phyloP scores from a whole-genome alignment of 2,113 vertebrate species.

The Zosterops hypoxanthus region DNA sequence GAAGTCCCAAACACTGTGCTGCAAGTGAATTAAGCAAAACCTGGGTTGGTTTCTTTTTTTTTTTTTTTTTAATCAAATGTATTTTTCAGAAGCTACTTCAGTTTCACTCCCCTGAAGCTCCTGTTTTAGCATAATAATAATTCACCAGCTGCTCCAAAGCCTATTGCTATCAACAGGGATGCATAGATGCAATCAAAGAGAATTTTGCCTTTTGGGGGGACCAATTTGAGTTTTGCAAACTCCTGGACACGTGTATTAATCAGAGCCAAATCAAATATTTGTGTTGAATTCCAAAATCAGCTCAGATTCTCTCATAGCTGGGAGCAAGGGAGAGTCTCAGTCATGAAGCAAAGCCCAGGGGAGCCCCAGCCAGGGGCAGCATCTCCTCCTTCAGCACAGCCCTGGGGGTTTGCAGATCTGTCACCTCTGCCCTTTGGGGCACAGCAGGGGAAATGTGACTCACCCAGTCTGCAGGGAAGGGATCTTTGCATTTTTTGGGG shows the following conservation, averaged over 20 bases:
- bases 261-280: background rate
- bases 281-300: background rate
- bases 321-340: background rate
- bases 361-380: background rate
- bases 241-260: background rate
- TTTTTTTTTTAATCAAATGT: background rate
- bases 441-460: background rate
- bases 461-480: background rate
- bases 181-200: constrained; percentile 1
- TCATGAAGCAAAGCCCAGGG: background rate
- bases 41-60: background rate
- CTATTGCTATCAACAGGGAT: constrained; percentile 9
- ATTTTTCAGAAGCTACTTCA: background rate
- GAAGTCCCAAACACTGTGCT: background rate
- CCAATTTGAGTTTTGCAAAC: background rate
- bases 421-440: background rate
- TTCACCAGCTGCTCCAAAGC: background rate
- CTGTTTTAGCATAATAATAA: background rate
- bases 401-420: fast-evolving
- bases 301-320: background rate
- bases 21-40: background rate
- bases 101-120: background rate
- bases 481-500: background rate
- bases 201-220: background rate
- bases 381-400: fast-evolving